Conservation (phyloP, 2,113 vertebrate species). For the Labeo rohita region DNA sequence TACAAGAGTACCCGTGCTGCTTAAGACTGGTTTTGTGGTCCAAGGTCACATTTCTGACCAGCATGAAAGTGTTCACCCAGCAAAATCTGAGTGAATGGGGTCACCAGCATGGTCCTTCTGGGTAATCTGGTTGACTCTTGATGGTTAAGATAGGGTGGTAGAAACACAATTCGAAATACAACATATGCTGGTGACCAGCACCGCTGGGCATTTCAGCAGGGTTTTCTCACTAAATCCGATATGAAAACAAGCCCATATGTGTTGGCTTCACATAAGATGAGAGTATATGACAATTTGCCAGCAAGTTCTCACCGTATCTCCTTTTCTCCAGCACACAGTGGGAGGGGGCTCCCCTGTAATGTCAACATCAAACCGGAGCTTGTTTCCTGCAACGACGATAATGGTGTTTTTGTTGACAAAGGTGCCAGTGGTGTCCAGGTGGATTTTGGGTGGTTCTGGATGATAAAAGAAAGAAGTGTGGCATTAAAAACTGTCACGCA, state of each 20-base stretch:
- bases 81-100: neutral
- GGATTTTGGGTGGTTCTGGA: constrained; percentile 89
- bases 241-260: neutral
- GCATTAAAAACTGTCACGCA: neutral
- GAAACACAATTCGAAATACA: neutral
- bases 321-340: constrained; percentile 81
- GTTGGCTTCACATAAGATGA: constrained; percentile 5
- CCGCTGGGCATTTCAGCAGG: neutral
- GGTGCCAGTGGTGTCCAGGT: constrained; percentile 82
- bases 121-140: neutral
- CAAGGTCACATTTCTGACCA: no score
- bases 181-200: neutral
- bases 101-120: neutral
- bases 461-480: neutral
- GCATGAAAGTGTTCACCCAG: neutral
- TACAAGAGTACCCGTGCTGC: no score
- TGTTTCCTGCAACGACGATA: constrained; percentile 88
- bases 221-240: constrained; percentile 4
- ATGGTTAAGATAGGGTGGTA: neutral
- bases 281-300: neutral
- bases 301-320: constrained; percentile 70
- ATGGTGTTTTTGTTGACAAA: constrained; percentile 77
- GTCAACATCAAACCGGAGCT: constrained; percentile 85
- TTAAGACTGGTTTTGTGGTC: no score
- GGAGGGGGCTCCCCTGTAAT: constrained; percentile 87